Percentiles rank a stretch among this genome's conserved stretches.
Conservation (phyloP, 2,113 vertebrate species). For the Uropsilus gracilis region DNA sequence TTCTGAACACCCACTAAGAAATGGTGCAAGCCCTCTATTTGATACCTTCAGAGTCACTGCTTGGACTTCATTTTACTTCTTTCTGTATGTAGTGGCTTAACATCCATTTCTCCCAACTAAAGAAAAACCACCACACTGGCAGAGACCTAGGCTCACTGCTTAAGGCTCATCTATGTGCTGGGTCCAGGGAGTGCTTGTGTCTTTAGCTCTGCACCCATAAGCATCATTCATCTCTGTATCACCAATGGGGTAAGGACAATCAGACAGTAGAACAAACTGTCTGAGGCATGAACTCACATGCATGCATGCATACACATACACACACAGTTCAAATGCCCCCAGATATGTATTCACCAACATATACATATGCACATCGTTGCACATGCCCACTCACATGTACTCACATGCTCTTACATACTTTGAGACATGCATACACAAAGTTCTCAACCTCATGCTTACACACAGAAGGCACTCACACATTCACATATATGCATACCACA, state of each 20-base stretch:
- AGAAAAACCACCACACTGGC: background rate
- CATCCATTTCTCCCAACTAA: background rate
- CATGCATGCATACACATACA: background rate
- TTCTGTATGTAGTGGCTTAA: background rate
- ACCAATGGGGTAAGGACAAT: fast-evolving
- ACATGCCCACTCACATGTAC: background rate
- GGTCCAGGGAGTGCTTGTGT: background rate
- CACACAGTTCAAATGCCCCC: background rate
- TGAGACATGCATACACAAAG: background rate
- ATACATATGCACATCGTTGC: too few relatives aligned
- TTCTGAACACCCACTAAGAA: fast-evolving
- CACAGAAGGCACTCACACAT: background rate
- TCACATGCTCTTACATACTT: background rate
- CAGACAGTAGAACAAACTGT: too few relatives aligned
- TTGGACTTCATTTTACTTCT: background rate
- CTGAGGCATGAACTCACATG: background rate
- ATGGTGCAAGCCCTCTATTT: fast-evolving
- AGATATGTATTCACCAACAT: background rate
- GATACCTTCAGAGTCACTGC: fast-evolving
- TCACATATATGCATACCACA: background rate
- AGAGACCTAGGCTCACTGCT: background rate
- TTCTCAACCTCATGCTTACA: background rate
- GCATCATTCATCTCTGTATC: fast-evolving
- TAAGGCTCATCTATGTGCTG: background rate
- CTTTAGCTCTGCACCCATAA: background rate